Conservation (phyloP, 2,113 vertebrate genomes). For the Tinamus guttatus region DNA sequence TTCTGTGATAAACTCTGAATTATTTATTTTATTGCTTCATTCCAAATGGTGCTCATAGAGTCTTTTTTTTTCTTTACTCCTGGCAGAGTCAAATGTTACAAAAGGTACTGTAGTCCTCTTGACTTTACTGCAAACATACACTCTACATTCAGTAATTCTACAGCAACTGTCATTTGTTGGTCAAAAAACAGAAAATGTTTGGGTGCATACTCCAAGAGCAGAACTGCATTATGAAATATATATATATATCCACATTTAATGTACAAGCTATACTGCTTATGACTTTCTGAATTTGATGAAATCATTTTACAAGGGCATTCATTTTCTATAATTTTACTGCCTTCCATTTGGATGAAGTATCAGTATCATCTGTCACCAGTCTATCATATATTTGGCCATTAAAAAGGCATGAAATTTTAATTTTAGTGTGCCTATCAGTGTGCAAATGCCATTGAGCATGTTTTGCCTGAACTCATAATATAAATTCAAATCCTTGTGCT, state of each 20-base stretch:
- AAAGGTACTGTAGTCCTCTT: not conserved
- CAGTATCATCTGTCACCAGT: conserved; percentile 35
- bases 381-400: conserved; percentile 7
- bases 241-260: not conserved
- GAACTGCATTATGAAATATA: not conserved
- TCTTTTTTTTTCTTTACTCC: not conserved
- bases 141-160: not conserved
- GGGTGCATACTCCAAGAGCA: not conserved
- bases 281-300: not conserved
- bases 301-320: not conserved
- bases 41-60: not conserved
- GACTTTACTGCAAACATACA: not conserved
- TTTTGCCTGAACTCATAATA: not conserved
- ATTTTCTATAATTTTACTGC: not conserved
- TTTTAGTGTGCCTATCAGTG: conserved; percentile 45
- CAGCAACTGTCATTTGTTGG: not conserved
- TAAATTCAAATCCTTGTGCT: conserved; percentile 9
- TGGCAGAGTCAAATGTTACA: not conserved
- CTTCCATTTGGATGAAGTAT: conserved; percentile 12
- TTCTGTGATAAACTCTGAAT: not conserved
- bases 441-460: not conserved
- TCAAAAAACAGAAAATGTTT: not conserved
- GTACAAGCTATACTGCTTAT: not conserved
- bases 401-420: conserved; percentile 65
- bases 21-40: not conserved